A percentile compares a stretch with the other conserved stretches of the same genome.
Conservation (phyloP, 1,140 invertebrate species). For the Ladona fulva region DNA sequence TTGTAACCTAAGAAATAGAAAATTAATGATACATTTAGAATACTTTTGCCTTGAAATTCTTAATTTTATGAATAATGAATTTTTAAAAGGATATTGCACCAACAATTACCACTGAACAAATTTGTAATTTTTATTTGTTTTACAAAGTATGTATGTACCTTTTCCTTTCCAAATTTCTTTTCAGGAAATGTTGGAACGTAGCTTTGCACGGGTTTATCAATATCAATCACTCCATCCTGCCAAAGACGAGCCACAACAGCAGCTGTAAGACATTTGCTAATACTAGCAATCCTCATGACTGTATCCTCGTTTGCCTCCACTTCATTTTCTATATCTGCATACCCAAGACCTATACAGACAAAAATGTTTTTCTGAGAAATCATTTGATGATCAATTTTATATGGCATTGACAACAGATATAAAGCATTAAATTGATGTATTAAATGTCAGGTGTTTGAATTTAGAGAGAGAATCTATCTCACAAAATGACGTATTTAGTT, state of each 20-base stretch:
- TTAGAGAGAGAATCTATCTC: background rate
- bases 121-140: background rate
- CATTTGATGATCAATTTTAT: no score
- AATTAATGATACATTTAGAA: background rate
- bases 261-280: slow-evolving; percentile 52
- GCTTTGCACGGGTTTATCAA: slow-evolving; percentile 47
- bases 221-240: slow-evolving; percentile 46
- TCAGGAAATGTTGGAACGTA: slow-evolving; percentile 47
- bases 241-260: slow-evolving; percentile 43
- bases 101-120: no score
- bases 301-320: slow-evolving; percentile 40
- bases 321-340: slow-evolving; percentile 48
- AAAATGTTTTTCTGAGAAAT: background rate
- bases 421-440: background rate
- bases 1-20: slow-evolving; percentile 35
- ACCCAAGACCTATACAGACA: slow-evolving; percentile 43
- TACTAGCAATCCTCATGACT: slow-evolving; percentile 54
- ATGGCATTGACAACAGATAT: no score
- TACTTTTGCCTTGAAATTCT: no score
- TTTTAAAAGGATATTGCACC: no score
- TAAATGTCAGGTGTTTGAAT: background rate
- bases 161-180: slow-evolving; percentile 39
- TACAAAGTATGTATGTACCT: slow-evolving; percentile 27
- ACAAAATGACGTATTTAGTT: background rate
- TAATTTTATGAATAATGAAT: no score